Percentiles rank a stretch among this genome's conserved stretches.
phyloP scores from a whole-genome alignment of 2,888 invertebrate genomes.

The Morinoia aosen region DNA sequence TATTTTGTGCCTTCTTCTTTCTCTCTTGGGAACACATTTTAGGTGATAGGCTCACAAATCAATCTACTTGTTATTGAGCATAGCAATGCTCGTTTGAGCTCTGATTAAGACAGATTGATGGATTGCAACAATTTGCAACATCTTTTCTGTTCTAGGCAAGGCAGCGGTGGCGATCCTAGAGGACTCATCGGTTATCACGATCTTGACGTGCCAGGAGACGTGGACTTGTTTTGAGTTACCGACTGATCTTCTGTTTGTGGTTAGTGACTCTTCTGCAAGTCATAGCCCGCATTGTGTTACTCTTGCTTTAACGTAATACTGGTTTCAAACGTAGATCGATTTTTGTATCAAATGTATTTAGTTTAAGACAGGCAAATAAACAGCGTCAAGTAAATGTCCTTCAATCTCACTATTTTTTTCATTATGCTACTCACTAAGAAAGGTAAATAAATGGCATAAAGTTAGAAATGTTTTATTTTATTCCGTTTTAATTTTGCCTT shows the following conservation, averaged over 20 bases:
- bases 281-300: conserved; percentile 46
- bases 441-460: background rate
- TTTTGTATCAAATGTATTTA: conserved; percentile 36
- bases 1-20: too few relatives aligned
- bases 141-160: conserved; percentile 32
- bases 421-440: background rate
- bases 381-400: background rate
- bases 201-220: conserved; percentile 87
- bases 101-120: conserved; percentile 67
- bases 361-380: background rate
- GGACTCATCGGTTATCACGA: conserved; percentile 90
- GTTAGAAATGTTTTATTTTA: background rate
- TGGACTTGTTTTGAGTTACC: conserved; percentile 79
- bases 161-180: conserved; percentile 74
- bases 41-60: too few relatives aligned
- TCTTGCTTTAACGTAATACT: conserved; percentile 56
- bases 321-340: background rate
- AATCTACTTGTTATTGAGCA: too few relatives aligned
- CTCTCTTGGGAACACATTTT: too few relatives aligned
- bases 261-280: conserved; percentile 57
- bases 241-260: conserved; percentile 41
- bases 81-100: background rate
- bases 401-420: background rate
- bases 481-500: background rate
- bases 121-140: conserved; percentile 52